A percentile compares a stretch with the other conserved stretches of the same genome.
Evolutionary conservation across 1,140 invertebrate genomes (phyloP).

Genomic region (Sycobia sp.): DNA sequence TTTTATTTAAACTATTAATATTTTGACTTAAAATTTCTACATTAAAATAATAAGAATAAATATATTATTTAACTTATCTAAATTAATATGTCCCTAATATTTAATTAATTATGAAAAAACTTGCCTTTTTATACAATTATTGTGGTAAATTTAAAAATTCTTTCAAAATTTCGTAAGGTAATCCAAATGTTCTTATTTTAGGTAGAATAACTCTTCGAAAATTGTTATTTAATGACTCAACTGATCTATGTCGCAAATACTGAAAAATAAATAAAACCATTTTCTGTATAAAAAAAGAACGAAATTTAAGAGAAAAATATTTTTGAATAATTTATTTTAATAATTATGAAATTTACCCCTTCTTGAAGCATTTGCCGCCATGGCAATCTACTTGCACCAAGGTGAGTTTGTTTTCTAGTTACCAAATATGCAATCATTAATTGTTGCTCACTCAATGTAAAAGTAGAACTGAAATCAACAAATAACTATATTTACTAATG

Average conservation of each 20-base stretch:
- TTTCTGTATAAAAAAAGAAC: no score
- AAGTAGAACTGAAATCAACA: slow-evolving; percentile 2
- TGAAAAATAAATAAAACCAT: slow-evolving; percentile 1
- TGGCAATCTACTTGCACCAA: background rate
- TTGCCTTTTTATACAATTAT: background rate
- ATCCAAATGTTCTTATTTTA: slow-evolving; percentile 5
- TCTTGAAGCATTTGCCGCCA: background rate
- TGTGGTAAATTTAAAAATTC: background rate
- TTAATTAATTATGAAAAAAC: background rate
- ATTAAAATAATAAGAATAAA: no score
- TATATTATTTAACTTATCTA: background rate
- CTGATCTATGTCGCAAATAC: slow-evolving; percentile 5
- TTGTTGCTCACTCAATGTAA: background rate
- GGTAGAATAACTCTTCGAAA: slow-evolving; percentile 6
- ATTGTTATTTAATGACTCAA: slow-evolving; percentile 14
- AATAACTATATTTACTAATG: no score
- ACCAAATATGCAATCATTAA: slow-evolving; percentile 14
- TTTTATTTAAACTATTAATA: no score
- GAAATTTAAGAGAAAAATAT: no score
- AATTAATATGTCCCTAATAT: background rate
- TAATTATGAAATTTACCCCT: background rate
- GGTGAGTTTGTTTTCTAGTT: background rate
- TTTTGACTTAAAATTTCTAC: no score
- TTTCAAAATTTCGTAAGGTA: background rate
- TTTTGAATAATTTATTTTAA: background rate